phyloP scores from a whole-genome alignment of 2,797 vertebrate species.

The Sarcophilus harrisii region DNA sequence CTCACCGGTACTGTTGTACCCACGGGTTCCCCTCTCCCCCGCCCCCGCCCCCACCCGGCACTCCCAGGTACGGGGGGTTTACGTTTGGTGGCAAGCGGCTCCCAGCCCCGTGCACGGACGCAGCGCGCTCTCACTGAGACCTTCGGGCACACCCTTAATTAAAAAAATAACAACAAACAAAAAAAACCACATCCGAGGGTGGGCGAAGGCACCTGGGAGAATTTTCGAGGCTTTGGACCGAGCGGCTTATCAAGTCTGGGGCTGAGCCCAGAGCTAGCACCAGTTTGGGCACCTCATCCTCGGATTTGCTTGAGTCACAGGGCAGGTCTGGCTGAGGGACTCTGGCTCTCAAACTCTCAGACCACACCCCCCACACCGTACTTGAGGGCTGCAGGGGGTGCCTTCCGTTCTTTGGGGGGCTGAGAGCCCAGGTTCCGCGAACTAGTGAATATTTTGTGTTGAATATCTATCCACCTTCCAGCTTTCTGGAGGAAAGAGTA shows the following conservation, averaged over 20 bases:
- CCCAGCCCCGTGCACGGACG: neutral
- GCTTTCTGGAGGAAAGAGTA: neutral
- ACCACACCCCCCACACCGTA: neutral
- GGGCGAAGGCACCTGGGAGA: neutral
- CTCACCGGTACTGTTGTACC: neutral
- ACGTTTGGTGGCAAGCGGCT: neutral
- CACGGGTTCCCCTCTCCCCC: slow-evolving; percentile 21
- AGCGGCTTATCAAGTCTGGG: neutral
- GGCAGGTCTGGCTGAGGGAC: neutral
- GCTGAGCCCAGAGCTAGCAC: neutral
- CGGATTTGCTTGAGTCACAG: neutral
- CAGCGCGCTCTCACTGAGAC: neutral
- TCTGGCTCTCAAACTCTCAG: neutral
- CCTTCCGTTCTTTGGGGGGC: neutral
- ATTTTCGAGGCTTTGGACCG: slow-evolving; percentile 18
- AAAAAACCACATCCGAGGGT: neutral
- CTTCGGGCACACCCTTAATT: slow-evolving; percentile 4
- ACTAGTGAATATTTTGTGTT: neutral
- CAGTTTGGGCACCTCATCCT: neutral
- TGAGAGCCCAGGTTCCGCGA: neutral
- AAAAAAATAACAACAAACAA: too few species aligned
- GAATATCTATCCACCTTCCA: neutral
- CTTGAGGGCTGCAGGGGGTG: neutral
- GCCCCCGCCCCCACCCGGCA: neutral
- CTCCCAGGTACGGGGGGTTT: neutral